phyloP scores from a whole-genome alignment of 2,888 invertebrate species.

The Eupithecia exiguata region DNA sequence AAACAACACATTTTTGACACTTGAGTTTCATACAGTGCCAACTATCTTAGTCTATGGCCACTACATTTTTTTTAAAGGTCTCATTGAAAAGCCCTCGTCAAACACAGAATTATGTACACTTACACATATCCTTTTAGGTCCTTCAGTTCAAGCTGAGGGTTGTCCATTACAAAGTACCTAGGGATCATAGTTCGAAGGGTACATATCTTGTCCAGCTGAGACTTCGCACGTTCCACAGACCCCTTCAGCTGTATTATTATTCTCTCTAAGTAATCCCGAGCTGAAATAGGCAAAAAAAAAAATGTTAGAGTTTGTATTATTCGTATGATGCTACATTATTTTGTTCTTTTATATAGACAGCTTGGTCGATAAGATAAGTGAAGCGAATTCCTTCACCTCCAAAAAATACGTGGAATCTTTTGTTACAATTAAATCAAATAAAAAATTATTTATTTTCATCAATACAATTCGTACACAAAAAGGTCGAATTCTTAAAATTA shows the following conservation, averaged over 20 bases:
- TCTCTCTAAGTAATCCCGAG: conserved; percentile 50
- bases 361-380: background rate
- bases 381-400: background rate
- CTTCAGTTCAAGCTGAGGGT: conserved; percentile 18
- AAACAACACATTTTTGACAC: no score
- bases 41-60: no score
- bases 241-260: conserved; percentile 51
- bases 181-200: conserved; percentile 51
- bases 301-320: background rate
- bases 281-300: conserved; percentile 41
- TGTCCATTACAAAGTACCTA: conserved; percentile 40
- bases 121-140: conserved; percentile 30
- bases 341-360: no score
- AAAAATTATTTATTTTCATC: no score
- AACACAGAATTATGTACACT: conserved; percentile 10
- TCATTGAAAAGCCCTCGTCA: no score
- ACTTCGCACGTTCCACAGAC: conserved; percentile 54
- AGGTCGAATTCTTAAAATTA: no score
- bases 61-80: no score
- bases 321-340: no score
- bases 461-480: no score
- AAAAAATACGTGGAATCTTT: background rate
- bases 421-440: no score
- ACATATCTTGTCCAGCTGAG: conserved; percentile 52
- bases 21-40: no score